Conservation (phyloP, 1,140 invertebrate species). For the Monochamus saltuarius region DNA sequence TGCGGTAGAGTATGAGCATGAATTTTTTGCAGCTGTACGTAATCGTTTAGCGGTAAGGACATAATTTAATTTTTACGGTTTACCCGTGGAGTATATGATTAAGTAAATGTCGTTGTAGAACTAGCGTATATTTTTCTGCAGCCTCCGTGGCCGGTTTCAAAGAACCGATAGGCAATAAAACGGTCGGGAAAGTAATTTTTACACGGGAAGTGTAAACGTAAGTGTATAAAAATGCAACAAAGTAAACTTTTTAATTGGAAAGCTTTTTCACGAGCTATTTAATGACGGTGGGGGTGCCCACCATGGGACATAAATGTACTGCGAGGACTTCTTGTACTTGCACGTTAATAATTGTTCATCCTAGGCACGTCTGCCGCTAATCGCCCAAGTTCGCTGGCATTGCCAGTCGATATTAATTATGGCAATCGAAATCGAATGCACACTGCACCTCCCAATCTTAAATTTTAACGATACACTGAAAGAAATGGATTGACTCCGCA, state of each 20-base stretch:
- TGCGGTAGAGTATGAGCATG: too few species aligned
- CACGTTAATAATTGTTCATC: slow-evolving; percentile 8
- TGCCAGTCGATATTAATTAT: slow-evolving; percentile 8
- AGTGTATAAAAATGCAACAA: slow-evolving; percentile 21
- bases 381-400: slow-evolving; percentile 3
- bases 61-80: too few species aligned
- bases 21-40: too few species aligned
- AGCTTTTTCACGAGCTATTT: slow-evolving; percentile 16
- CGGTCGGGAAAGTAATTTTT: not conserved
- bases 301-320: slow-evolving; percentile 5
- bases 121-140: too few species aligned
- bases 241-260: slow-evolving; percentile 21
- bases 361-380: slow-evolving; percentile 12
- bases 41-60: too few species aligned
- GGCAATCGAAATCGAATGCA: not conserved
- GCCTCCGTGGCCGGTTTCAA: not conserved
- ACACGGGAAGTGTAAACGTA: slow-evolving; percentile 16
- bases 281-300: not conserved
- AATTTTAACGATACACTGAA: too few species aligned
- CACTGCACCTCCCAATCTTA: too few species aligned
- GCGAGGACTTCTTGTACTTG: slow-evolving; percentile 9
- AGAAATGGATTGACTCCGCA: too few species aligned
- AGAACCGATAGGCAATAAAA: slow-evolving; percentile 10
- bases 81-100: too few species aligned
- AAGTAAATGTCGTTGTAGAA: too few species aligned